Conservation (phyloP, 1,140 invertebrate genomes). For the Dinoponera quadriceps region DNA sequence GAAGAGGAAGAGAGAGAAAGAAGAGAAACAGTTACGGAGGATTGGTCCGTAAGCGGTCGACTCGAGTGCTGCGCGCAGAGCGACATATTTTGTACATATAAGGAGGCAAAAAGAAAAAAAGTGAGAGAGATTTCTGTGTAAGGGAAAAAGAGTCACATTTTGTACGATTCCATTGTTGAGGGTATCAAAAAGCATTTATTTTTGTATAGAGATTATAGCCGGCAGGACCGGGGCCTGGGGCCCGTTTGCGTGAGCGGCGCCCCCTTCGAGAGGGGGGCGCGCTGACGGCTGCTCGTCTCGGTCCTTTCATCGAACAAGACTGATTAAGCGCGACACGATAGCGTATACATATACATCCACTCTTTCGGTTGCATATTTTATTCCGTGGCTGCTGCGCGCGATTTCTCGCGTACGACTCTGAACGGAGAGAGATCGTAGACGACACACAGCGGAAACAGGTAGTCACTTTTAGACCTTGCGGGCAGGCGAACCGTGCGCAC, state of each 20-base stretch:
- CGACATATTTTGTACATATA: slow-evolving; percentile 56
- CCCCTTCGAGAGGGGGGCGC: slow-evolving; percentile 61
- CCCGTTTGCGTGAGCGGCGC: slow-evolving; percentile 65
- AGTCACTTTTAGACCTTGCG: slow-evolving; percentile 21
- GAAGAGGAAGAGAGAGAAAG: neutral
- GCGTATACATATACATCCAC: slow-evolving; percentile 24
- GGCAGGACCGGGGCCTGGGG: slow-evolving; percentile 64
- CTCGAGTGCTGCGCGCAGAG: slow-evolving; percentile 58
- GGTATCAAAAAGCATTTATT: slow-evolving; percentile 79
- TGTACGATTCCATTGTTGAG: slow-evolving; percentile 79
- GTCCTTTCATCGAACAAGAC: slow-evolving; percentile 75
- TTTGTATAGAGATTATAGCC: slow-evolving; percentile 76
- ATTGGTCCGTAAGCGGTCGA: slow-evolving; percentile 25
- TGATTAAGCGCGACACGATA: slow-evolving; percentile 71
- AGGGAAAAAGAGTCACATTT: slow-evolving; percentile 65
- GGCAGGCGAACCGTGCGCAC: slow-evolving; percentile 19
- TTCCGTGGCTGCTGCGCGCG: slow-evolving; percentile 55
- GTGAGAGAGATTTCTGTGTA: neutral
- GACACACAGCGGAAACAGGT: neutral
- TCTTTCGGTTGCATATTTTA: slow-evolving; percentile 60
- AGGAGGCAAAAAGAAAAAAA: neutral
- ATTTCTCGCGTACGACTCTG: slow-evolving; percentile 45
- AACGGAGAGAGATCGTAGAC: neutral
- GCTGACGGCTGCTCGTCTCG: slow-evolving; percentile 49
- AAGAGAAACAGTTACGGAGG: slow-evolving; percentile 1